Evolutionary conservation across 2,888 invertebrate genomes (phyloP).

Genomic region (Lasioglossum oenotherae): DNA sequence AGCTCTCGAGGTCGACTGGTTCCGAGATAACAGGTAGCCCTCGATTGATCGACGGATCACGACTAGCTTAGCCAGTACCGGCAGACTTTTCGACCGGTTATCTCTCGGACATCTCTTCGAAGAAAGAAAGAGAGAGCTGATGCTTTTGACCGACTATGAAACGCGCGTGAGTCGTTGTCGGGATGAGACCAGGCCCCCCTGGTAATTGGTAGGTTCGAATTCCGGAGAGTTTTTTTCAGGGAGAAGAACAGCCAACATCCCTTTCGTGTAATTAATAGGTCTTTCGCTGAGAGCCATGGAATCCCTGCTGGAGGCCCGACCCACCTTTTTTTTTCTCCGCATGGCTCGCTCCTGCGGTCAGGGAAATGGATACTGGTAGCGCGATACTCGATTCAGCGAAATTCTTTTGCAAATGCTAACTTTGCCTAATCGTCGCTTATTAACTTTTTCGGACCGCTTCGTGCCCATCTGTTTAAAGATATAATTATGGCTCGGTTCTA

Average conservation of each 20-base stretch:
- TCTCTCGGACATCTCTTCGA: background rate
- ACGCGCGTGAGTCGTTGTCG: background rate
- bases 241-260: slow-evolving; percentile 54
- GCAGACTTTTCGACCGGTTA: slow-evolving; percentile 10
- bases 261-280: slow-evolving; percentile 81
- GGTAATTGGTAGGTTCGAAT: slow-evolving; percentile 80
- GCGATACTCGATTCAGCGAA: background rate
- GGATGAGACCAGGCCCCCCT: slow-evolving; percentile 53
- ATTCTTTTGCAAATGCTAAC: background rate
- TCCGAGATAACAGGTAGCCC: slow-evolving; percentile 41
- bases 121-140: background rate
- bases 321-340: background rate
- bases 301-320: background rate
- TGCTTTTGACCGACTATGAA: slow-evolving; percentile 4
- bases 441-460: background rate
- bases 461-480: background rate
- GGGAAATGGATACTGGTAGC: background rate
- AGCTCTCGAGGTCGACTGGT: slow-evolving; percentile 41
- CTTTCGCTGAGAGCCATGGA: slow-evolving; percentile 49
- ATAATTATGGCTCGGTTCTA: background rate
- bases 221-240: background rate
- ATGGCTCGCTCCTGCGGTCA: background rate
- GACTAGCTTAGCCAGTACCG: slow-evolving; percentile 19
- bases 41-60: slow-evolving; percentile 40
- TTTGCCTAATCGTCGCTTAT: background rate